A percentile compares a stretch with the other conserved stretches of the same genome.
phyloP scores from a whole-genome alignment of 1,140 invertebrate genomes.

The Branchinecta lindahli region DNA sequence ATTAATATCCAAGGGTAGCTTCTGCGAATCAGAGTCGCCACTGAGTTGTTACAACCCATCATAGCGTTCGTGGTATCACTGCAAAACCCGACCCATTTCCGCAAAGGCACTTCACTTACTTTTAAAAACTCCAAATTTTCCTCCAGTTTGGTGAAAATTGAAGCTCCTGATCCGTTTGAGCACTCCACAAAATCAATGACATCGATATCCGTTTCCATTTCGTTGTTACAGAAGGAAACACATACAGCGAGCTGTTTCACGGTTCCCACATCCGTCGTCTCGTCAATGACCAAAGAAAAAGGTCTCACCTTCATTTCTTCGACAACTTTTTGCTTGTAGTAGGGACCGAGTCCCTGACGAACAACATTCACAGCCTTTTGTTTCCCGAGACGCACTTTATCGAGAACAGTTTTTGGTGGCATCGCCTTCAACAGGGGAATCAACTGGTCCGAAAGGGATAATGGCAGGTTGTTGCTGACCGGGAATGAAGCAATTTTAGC shows the following conservation, averaged over 20 bases:
- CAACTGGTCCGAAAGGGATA: slow-evolving; percentile 4
- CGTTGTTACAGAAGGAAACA: slow-evolving; percentile 21
- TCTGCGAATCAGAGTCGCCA: slow-evolving; percentile 25
- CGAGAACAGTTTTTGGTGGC: neutral
- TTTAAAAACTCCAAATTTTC: slow-evolving; percentile 19
- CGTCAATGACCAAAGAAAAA: slow-evolving; percentile 21
- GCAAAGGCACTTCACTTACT: neutral
- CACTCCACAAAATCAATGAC: slow-evolving; percentile 24
- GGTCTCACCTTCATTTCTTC: neutral
- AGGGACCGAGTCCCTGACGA: slow-evolving; percentile 3
- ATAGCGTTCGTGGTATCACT: slow-evolving; percentile 29
- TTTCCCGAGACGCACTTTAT: slow-evolving; percentile 4
- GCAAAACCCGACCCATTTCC: slow-evolving; percentile 27
- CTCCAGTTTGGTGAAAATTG: slow-evolving; percentile 22
- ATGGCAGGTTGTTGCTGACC: slow-evolving; percentile 4
- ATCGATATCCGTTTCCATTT: slow-evolving; percentile 12
- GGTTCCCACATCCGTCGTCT: slow-evolving; percentile 20
- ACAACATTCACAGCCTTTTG: neutral
- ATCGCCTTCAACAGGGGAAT: slow-evolving; percentile 4
- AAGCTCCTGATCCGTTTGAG: slow-evolving; percentile 18
- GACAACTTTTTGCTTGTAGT: neutral
- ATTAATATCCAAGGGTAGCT: slow-evolving; percentile 24
- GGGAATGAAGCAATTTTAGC: slow-evolving; percentile 8
- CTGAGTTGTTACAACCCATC: slow-evolving; percentile 27
- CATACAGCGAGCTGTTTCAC: slow-evolving; percentile 21